phyloP scores from a whole-genome alignment of 2,113 vertebrate genomes.

The Carassius carassius region DNA sequence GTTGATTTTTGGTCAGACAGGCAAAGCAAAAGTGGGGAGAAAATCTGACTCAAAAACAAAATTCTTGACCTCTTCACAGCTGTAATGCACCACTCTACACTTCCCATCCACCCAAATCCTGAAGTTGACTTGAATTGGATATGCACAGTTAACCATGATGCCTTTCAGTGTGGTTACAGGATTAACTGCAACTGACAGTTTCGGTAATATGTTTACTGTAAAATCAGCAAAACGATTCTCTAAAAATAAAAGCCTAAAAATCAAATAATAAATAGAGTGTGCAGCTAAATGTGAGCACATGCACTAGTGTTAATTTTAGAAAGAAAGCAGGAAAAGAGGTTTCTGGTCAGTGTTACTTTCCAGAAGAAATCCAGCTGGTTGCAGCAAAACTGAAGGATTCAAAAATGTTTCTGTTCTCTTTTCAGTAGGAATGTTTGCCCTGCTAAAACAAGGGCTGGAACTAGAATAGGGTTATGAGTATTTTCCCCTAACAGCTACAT shows the following conservation, averaged over 20 bases:
- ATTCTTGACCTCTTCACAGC: slow-evolving; percentile 69
- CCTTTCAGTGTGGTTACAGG: neutral
- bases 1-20: slow-evolving; percentile 63
- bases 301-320: neutral
- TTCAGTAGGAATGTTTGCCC: neutral
- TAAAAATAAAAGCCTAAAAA: neutral
- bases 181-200: neutral
- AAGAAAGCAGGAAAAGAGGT: neutral
- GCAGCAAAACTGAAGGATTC: neutral
- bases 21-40: slow-evolving; percentile 47
- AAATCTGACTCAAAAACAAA: slow-evolving; percentile 66
- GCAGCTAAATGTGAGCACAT: neutral
- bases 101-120: slow-evolving; percentile 66
- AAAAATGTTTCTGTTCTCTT: neutral
- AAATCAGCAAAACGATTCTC: neutral
- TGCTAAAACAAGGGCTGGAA: slow-evolving; percentile 29
- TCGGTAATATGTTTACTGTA: neutral
- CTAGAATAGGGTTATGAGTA: slow-evolving; percentile 54
- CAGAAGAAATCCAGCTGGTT: slow-evolving; percentile 22
- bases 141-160: slow-evolving; percentile 49
- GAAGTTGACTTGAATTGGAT: slow-evolving; percentile 53
- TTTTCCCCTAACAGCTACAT: slow-evolving; percentile 58
- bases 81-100: slow-evolving; percentile 58
- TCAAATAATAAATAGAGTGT: neutral
- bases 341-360: slow-evolving; percentile 16